A percentile compares a stretch with the other conserved stretches of the same genome.
phyloP scores from a whole-genome alignment of 2,797 vertebrate genomes.

The Aythya fuligula region DNA sequence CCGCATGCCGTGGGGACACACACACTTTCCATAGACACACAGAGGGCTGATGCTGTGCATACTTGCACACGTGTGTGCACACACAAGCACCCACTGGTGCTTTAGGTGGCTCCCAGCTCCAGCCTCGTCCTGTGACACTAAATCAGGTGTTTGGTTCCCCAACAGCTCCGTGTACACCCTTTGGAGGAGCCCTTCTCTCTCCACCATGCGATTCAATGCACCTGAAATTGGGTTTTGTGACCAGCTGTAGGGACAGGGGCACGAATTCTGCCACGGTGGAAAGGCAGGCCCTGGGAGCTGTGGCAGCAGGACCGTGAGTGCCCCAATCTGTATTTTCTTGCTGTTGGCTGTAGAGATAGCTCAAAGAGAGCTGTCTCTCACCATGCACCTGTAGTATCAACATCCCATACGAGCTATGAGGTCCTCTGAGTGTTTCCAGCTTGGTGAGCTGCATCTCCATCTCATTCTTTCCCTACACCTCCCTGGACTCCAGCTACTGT shows the following conservation, averaged over 20 bases:
- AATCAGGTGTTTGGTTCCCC: not conserved
- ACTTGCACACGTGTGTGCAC: rapidly evolving
- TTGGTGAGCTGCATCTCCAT: not conserved
- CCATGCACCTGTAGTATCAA: not conserved
- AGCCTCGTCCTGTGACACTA: not conserved
- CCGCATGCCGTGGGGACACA: rapidly evolving
- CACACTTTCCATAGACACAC: not conserved
- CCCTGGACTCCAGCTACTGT: no score
- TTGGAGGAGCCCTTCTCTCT: not conserved
- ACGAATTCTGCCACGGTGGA: rapidly evolving
- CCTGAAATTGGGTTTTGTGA: not conserved
- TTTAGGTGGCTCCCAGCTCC: not conserved
- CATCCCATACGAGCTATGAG: not conserved
- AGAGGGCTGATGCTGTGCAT: not conserved
- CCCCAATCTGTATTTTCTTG: not conserved
- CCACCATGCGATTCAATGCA: not conserved
- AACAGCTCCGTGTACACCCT: not conserved
- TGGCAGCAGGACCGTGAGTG: not conserved
- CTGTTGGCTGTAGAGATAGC: not conserved
- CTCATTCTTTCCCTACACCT: no score
- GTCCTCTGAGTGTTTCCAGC: not conserved
- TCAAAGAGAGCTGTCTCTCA: not conserved
- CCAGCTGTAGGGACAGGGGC: not conserved
- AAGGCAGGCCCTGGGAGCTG: not conserved
- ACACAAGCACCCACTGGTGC: not conserved